Conservation (phyloP, 2,797 vertebrate genomes). For the Poecilia wingei region DNA sequence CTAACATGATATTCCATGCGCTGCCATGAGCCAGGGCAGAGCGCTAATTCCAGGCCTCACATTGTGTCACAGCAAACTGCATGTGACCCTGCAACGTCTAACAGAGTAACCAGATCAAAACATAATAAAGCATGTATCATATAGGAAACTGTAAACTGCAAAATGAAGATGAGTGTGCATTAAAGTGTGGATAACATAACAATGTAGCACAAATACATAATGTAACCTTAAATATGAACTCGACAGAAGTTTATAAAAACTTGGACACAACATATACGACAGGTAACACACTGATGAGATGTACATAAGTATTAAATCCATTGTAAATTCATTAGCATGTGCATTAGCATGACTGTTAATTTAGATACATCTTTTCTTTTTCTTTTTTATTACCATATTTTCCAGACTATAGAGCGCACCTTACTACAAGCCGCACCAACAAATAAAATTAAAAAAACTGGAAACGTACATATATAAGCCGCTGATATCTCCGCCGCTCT, state of each 20-base stretch:
- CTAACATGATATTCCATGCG: slow-evolving; percentile 55
- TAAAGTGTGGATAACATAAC: neutral
- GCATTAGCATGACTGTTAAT: no score
- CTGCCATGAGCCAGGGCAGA: slow-evolving; percentile 43
- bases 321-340: no score
- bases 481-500: no score
- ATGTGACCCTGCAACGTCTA: neutral
- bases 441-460: no score
- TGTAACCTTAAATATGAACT: neutral
- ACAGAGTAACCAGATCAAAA: neutral
- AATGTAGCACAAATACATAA: neutral
- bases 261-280: neutral
- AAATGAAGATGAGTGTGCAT: neutral
- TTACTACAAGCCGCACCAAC: no score
- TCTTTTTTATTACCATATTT: no score
- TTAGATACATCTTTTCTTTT: no score
- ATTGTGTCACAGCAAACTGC: slow-evolving; percentile 2
- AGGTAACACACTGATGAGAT: no score
- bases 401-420: no score
- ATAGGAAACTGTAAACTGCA: neutral
- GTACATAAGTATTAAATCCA: no score
- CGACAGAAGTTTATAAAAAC: neutral
- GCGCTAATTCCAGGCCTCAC: slow-evolving; percentile 45
- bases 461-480: no score
- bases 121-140: no score